Percentiles rank a stretch among this genome's conserved stretches.
Conservation (phyloP, 2,113 vertebrate genomes). For the Psephotus haematonotus region DNA sequence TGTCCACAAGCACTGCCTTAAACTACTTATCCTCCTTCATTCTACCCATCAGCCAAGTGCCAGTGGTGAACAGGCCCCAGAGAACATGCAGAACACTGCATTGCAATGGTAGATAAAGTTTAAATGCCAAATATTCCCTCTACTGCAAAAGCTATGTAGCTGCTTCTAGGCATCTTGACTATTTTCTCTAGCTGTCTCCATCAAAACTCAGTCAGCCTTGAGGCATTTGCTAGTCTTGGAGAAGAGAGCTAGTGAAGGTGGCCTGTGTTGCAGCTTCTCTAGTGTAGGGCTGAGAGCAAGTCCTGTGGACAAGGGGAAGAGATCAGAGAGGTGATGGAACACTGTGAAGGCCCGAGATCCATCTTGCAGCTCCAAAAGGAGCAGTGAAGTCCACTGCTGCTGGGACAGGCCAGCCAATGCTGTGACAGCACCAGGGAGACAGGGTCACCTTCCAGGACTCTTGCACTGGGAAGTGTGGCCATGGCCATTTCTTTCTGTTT, state of each 20-base stretch:
- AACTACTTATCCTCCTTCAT: neutral
- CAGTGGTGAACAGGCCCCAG: neutral
- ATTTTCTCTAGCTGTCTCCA: neutral
- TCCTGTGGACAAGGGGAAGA: neutral
- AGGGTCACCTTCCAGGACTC: neutral
- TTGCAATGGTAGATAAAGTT: neutral
- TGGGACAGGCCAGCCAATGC: neutral
- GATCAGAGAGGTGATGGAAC: neutral
- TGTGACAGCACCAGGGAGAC: neutral
- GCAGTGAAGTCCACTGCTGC: neutral
- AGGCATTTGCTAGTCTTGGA: neutral
- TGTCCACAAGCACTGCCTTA: neutral
- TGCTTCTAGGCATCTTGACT: neutral
- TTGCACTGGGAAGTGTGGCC: neutral
- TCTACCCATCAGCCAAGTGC: neutral
- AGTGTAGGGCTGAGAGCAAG: neutral
- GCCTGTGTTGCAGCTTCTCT: neutral
- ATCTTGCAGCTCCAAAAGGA: neutral
- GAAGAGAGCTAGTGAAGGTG: neutral
- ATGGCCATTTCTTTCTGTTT: neutral
- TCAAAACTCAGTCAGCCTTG: neutral
- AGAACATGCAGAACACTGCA: neutral
- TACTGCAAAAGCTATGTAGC: neutral
- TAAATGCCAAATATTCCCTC: neutral
- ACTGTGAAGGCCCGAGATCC: accelerated